phyloP scores from a whole-genome alignment of 2,888 invertebrate species.

The Torymus auratus region DNA sequence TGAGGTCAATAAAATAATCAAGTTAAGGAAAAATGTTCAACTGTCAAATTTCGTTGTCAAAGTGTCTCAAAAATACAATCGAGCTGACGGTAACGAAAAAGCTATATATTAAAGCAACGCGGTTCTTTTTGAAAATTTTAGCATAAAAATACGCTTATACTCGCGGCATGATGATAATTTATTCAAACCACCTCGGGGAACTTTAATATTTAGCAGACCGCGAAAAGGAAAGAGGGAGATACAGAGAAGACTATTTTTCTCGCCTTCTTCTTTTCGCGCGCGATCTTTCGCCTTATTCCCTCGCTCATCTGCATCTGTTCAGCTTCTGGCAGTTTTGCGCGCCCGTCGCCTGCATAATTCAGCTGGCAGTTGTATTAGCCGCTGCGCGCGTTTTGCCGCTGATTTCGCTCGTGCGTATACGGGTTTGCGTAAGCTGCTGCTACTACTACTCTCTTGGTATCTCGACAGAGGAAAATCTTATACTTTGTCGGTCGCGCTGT shows the following conservation, averaged over 20 bases:
- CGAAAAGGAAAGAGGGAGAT: too few species aligned
- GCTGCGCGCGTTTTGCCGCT: slow-evolving; percentile 5
- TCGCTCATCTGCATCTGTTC: slow-evolving; percentile 47
- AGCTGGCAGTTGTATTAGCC: slow-evolving; percentile 37
- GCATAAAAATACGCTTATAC: too few species aligned
- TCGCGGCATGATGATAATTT: not conserved
- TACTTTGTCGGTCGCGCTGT: too few species aligned
- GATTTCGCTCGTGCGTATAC: slow-evolving; percentile 34
- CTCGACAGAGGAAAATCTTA: too few species aligned
- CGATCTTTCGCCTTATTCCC: not conserved
- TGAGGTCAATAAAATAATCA: too few species aligned
- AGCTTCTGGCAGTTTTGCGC: slow-evolving; percentile 28
- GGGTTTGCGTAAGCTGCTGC: not conserved
- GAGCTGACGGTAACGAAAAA: too few species aligned
- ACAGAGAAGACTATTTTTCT: not conserved
- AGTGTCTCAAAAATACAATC: too few species aligned
- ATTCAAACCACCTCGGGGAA: not conserved
- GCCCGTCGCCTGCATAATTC: slow-evolving; percentile 34
- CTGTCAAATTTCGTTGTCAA: too few species aligned
- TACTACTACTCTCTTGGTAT: too few species aligned
- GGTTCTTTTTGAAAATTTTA: too few species aligned
- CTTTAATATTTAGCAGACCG: not conserved
- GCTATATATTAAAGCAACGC: too few species aligned
- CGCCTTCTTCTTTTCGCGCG: not conserved
- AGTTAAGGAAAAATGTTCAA: too few species aligned